Evolutionary conservation across 2,113 vertebrate genomes (phyloP), one percentile per base, ranked within the genome.

Genomic region (Anhinga anhinga): DNA sequence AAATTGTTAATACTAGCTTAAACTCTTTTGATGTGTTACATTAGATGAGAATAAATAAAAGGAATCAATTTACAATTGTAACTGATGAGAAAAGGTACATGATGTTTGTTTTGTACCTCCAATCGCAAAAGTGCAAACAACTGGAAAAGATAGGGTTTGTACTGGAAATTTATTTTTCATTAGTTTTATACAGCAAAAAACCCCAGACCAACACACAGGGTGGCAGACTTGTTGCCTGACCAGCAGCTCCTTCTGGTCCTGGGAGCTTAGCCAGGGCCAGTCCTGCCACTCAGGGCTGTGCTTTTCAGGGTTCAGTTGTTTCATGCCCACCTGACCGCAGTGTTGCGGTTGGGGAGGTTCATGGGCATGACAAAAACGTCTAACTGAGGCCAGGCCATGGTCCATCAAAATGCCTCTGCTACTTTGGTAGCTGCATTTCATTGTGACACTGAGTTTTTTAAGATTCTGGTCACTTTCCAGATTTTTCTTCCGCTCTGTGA

Each of bases 121-220:
- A 52, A 2, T 69, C 2, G 2, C 22, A 44, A 45, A 90, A 82
- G 15, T 72, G 30, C 2, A 52, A 84, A 62, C 16, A 66, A 18
- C 26, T 83, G 36, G 34, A 52, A 88, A 61, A 63, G 11, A 36
- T 5, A 42, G n/a, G 26, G 30, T 80, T 88, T 80, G 8, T 58
- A 40, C 13, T 34, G 53, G 38, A 42, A 11, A 15, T 23, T 17
- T 71, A 1, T 36, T n/a, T 77, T 81, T 34, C 34, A 42, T 61
- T 52, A 27, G 15, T 34, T 49, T 81, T 17, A 58, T 53, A 18
- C 10, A 45, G 47, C 8, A 70, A 44, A 50, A 56, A 1, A 0
- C 0, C 5, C 11, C 32, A n/a, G 44, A 42, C 47, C 0, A 17
- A 10, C n/a, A 36, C 9, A 5, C 5, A 27, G 8, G 2, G 9